Evolutionary conservation across 1,140 invertebrate genomes (phyloP), one percentile per base, ranked within the genome.

Genomic region (Pteromalus puparum): DNA sequence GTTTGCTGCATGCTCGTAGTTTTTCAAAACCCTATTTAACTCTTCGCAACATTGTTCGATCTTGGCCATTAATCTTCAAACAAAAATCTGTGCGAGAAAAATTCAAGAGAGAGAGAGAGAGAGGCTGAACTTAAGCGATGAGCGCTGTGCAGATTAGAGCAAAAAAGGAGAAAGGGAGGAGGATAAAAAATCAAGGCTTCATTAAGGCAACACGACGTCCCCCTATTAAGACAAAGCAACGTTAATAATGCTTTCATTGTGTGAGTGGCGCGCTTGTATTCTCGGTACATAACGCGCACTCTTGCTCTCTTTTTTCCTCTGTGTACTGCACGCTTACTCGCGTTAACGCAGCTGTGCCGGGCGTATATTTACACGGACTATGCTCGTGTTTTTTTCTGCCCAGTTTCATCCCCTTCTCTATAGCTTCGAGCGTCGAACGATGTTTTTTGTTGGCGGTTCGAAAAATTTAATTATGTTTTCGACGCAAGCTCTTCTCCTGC

Each of bases 211-310:
- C 53, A 68, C 77, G 65, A 53, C 30, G 78, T 42, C 68, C 72
- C 42, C 28, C 18, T 81, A 81, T 81, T 85, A 81, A 85, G 61
- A 85, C 77, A 81, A 85, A 85, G 78, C 82, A 81, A 85, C 78
- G 83, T 81, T 85, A 85, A 85, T 85, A 85, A 81, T 85, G 72
- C 42, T 65, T 38, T 73, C 68, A 15, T 7, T 76, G 42, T 46
- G 53, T 46, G 2, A 28, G 6, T 28, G 61, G 18, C 1, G 46
- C 15, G 15, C 42, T 12, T 75, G 21, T 75, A 46, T n/a, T 46
- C 28, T 42, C 34, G 34, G 21, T 75, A 46, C 7, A 26, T 46
- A 48, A 13, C 46, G 24, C n/a, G 12, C 7, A 18, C 42, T 42
- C 74, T 42, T 34, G 6, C 38, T n/a, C n/a, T 18, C 13, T 42